Evolutionary conservation across 2,113 vertebrate genomes (phyloP), one percentile per base, ranked within the genome.

Genomic region (Mugil cephalus): DNA sequence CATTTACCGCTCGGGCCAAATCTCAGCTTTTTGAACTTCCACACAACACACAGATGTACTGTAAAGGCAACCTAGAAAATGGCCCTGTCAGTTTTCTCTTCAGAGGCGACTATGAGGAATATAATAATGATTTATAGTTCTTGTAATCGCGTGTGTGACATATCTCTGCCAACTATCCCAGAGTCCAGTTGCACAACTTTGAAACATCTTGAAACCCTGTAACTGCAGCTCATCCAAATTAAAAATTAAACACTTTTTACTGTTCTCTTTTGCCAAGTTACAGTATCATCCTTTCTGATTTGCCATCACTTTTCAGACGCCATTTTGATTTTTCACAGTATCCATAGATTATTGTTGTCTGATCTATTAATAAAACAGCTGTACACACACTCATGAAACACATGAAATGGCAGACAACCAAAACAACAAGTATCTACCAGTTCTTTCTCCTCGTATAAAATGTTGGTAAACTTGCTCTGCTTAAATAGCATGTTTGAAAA

Each of bases 31-130:
- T 60, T 38, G 45, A 62, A 39, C 62, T 39, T 34, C 69, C 43
- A 54, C 70, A 70, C 39, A 54, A 69, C 48, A 72, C 54, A 42
- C 19, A 77, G 62, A 77, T 54, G 70, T 46, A 79, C 69, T 63
- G 79, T 55, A 56, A 83, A 84, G 71, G 61, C 79, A 86, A 78
- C 69, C 56, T 63, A 65, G 36, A 68, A 88, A 74, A 70, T 17
- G n/a, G 12, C 54, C 67, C 54, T 15, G 54, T 39, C 35, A 35
- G 30, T 58, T 54, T 56, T 53, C 34, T 46, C 9, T 51, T 54
- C 43, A 42, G 40, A 69, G 43, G 36, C 35, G 17, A 52, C 34
- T 43, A 56, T 1, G 2, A 38, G 42, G 30, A 67, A 11, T 39
- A 40, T 43, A 69, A 76, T 39, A 54, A 71, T 38, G 59, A 75